These are phyloP conservation scores for Limnephilus lunatus DNA, from an alignment of 2,888 invertebrate genomes.

Conservation along the genomic window DNA sequence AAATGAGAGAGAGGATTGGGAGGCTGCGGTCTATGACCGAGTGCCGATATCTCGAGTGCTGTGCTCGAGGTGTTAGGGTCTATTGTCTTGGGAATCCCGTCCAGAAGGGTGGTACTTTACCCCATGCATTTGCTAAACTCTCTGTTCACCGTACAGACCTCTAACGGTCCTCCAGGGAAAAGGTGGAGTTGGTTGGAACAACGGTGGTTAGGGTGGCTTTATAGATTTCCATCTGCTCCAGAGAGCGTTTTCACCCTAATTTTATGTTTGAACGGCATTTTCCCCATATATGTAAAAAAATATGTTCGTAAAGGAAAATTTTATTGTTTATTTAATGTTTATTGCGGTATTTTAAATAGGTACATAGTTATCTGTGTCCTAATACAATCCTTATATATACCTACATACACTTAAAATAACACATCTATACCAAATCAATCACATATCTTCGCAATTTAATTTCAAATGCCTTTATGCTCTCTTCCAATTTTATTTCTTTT, in stretches of 20 bases:
- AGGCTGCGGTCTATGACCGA: not conserved
- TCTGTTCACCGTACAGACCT: not conserved
- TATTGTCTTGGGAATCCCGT: not conserved
- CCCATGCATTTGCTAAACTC: not conserved
- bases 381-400: too few species aligned
- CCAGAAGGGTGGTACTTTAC: not conserved
- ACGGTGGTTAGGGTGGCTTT: not conserved
- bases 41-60: not conserved
- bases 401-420: too few species aligned
- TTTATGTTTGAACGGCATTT: not conserved
- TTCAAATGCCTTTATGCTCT: too few species aligned
- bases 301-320: too few species aligned
- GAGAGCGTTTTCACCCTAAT: not conserved
- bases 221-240: not conserved
- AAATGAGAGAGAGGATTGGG: not conserved
- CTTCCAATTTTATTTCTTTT: too few species aligned
- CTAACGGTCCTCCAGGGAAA: not conserved
- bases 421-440: too few species aligned
- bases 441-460: too few species aligned
- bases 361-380: too few species aligned
- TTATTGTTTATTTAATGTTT: too few species aligned
- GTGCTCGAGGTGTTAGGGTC: not conserved
- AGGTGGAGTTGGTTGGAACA: not conserved
- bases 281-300: not conserved
- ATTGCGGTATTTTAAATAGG: too few species aligned